Base-by-base conservation (phyloP, 2,888 invertebrate genomes). In the Hirudinaria manillensis region DNA sequence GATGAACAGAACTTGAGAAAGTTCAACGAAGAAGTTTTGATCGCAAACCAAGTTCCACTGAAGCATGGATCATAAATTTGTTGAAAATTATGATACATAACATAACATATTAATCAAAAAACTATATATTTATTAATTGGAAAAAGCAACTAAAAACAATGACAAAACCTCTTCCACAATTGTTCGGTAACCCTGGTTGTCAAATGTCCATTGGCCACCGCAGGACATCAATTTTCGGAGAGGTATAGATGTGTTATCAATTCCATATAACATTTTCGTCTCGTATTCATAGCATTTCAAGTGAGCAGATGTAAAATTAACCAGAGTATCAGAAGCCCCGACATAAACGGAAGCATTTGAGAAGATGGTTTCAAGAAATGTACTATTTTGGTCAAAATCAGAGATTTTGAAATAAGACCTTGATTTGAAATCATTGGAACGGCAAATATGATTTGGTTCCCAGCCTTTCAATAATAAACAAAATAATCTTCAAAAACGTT, bases 1-100 rank as follows among this genome's bases (percentile, higher is more conserved):
- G 36, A 75, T 75, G 61, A 67, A 76, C 27, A 78, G 38, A 34
- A 61, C 72, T 70, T 78, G 77, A 2, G 78, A 78, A 45, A 78
- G 21, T 51, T 78, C 78, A 16, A 73, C 55, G 24, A 78, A 61
- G 73, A 76, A 78, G 55, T 78, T 78, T 21, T 55, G 29, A 3
- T 76, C 70, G 38, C 78, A 78, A 10, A 78, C 78, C 16, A 78
- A 68, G 70, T 78, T 72, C 76, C 78, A 78, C 78, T 78, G 73
- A n/a, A 27, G 34, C 66, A 34, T 10, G 24, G 34, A 70, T 4
- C 10, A 7, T 7, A 7, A 45, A 16, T 45, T 45, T 45, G 45
- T 45, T 6, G 3, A 10, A 32, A 21, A 61, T 0, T 13, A 7
- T 55, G 21, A 56, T 0, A n/a, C 3, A 6, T 19, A 27, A 21